phyloP scores from a whole-genome alignment of 2,888 invertebrate species.

The Auanema freiburgensis region DNA sequence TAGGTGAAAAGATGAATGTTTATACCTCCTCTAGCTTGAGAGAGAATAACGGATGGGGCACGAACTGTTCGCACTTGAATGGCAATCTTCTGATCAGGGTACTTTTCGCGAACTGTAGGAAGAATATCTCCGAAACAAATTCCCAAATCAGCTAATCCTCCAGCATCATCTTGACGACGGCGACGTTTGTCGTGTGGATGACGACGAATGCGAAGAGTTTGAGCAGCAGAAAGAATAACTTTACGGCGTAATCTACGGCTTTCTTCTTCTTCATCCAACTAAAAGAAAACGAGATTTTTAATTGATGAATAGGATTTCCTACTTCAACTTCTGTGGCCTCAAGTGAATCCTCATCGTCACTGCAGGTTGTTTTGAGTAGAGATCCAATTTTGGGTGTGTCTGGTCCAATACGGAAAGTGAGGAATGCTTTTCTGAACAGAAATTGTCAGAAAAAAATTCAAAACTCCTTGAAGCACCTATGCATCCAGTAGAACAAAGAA shows the following conservation, averaged over 20 bases:
- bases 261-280: conserved; percentile 16
- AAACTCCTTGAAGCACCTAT: conserved; percentile 30
- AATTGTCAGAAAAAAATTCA: background rate
- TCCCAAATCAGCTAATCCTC: conserved; percentile 54
- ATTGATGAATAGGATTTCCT: too few species aligned
- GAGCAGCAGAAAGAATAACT: background rate
- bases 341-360: conserved; percentile 53
- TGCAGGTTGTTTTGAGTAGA: conserved; percentile 60
- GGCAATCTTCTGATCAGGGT: conserved; percentile 57
- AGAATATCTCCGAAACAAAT: conserved; percentile 63
- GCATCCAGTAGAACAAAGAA: conserved; percentile 57
- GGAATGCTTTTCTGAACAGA: conserved; percentile 53
- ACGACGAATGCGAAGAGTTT: background rate
- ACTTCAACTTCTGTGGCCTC: conserved; percentile 49
- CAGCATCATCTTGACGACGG: conserved; percentile 38
- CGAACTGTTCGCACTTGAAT: conserved; percentile 50
- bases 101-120: conserved; percentile 59
- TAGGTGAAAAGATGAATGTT: background rate
- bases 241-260: background rate
- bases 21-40: conserved; percentile 40
- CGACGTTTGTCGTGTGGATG: background rate
- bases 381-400: conserved; percentile 63
- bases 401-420: conserved; percentile 58
- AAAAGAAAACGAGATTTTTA: too few species aligned
- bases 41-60: conserved; percentile 53